Conservation (phyloP, 2,797 vertebrate genomes). For the Pipistrellus pipistrellus region DNA sequence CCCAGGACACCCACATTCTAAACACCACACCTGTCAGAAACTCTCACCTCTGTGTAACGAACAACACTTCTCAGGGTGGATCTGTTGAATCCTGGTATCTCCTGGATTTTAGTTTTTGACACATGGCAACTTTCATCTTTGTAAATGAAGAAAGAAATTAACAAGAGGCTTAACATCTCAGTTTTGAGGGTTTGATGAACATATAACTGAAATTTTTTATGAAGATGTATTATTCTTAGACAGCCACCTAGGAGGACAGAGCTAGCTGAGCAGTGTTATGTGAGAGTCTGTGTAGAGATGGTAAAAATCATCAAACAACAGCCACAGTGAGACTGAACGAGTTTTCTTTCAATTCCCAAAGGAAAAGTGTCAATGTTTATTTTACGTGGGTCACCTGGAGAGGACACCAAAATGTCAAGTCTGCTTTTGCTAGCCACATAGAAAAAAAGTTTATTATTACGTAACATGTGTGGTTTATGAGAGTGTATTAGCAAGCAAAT, state of each 20-base stretch:
- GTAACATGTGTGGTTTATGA: constrained; percentile 37
- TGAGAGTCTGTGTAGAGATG: background rate
- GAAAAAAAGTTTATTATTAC: background rate
- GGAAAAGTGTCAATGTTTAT: constrained; percentile 2
- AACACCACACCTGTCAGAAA: fast-evolving
- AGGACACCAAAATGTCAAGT: background rate
- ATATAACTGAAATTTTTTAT: background rate
- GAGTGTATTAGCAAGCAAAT: background rate
- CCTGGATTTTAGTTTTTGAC: background rate
- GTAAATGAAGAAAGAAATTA: background rate
- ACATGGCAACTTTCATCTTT: background rate
- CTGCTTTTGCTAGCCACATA: constrained; percentile 12
- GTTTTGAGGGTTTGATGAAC: background rate
- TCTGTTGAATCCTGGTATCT: background rate
- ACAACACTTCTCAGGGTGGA: too few species aligned
- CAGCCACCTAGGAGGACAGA: background rate
- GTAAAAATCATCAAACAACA: background rate
- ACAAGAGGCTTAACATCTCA: background rate
- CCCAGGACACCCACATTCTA: background rate
- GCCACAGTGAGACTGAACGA: background rate
- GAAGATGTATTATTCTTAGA: background rate
- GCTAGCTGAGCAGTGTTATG: background rate
- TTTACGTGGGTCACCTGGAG: constrained; percentile 22
- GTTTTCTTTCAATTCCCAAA: constrained; percentile 26
- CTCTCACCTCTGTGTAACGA: fast-evolving